Base-by-base conservation (phyloP, 2,797 vertebrate genomes). In the Lepilemur septentrionalis region DNA sequence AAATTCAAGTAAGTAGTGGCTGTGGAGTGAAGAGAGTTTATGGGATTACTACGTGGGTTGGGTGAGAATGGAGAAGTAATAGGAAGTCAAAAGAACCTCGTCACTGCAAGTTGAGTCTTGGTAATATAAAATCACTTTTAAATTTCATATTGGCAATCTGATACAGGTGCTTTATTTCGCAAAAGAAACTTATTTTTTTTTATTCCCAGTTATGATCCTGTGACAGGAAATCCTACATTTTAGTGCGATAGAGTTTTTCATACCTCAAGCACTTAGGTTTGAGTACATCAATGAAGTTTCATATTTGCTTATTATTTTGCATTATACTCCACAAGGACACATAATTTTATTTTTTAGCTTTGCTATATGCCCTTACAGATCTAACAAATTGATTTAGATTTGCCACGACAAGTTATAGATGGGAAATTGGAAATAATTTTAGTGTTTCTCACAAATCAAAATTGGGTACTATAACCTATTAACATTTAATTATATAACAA, bases 381-480 rank as follows among this genome's bases (percentile, higher is more conserved):
- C 43, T 84, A 80, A 89, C 25, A 41, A 59, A 30, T 35, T 70
- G 28, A 80, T 76, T 83, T 73, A 46, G 50, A 83, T 87, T 95
- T 94, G 38, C 38, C 18, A 30, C 38, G 41, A 50, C 13, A 86
- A 89, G 17, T 76, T 83, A 32, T 69, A 79, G 48, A 92, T 92
- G 4, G 13, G 59, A 92, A 17, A 43, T 12, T 91, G 12, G 23
- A 96, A 95, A 88, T 72, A 85, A 41, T 96, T 89, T 89, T 80
- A 72, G 18, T n/a, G 46, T 94, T 95, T 76, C 18, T 91, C 78
- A 52, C 48, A 93, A 93, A 94, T 86, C 80, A 89, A n/a, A 95
- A 84, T 52, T 76, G 43, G 38, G n/a, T 14, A 15, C 20, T 88
- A 38, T 87, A 85, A 89, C 25, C 25, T 89, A 61, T 75, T 93